A percentile compares a stretch with the other conserved stretches of the same genome.
These are phyloP conservation scores for Idris sp. DNA, from an alignment of 1,140 invertebrate genomes.

Conservation along the genomic window DNA sequence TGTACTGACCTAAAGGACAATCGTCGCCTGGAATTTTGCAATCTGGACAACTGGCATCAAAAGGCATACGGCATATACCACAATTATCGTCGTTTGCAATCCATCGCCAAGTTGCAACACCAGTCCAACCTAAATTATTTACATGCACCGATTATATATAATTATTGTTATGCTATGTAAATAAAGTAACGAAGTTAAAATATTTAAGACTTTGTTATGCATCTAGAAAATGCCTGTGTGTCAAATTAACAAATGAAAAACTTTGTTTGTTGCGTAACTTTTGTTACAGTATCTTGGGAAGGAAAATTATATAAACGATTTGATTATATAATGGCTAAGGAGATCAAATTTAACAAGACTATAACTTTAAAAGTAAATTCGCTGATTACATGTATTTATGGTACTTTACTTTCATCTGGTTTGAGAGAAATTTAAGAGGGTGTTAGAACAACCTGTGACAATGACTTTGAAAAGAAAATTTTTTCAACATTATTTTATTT, in stretches of 20 bases:
- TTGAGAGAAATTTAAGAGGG: no score
- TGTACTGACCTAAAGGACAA: slow-evolving; percentile 89
- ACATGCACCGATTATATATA: slow-evolving; percentile 28
- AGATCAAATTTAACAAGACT: slow-evolving; percentile 4
- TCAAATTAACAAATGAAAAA: slow-evolving; percentile 13
- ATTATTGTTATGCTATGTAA: slow-evolving; percentile 15
- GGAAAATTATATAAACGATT: slow-evolving; percentile 4
- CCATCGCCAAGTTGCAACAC: slow-evolving; percentile 98
- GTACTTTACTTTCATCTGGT: no score
- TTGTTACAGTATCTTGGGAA: slow-evolving; percentile 1
- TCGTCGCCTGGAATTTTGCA: slow-evolving; percentile 99
- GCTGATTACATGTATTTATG: no score
- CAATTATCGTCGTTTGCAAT: slow-evolving; percentile 99
- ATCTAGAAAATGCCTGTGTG: slow-evolving; percentile 6
- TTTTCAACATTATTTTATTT: no score
- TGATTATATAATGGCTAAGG: slow-evolving; percentile 3
- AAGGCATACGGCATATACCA: slow-evolving; percentile 99
- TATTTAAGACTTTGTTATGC: slow-evolving; percentile 18
- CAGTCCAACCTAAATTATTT: slow-evolving; percentile 87
- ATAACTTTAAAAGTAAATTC: background rate
- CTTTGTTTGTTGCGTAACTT: slow-evolving; percentile 9
- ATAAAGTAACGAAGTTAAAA: no score
- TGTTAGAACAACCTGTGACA: no score
- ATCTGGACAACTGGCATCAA: slow-evolving; percentile 98
- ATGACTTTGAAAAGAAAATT: no score